phyloP scores from a whole-genome alignment of 2,113 vertebrate genomes.

The Tetrao urogallus region DNA sequence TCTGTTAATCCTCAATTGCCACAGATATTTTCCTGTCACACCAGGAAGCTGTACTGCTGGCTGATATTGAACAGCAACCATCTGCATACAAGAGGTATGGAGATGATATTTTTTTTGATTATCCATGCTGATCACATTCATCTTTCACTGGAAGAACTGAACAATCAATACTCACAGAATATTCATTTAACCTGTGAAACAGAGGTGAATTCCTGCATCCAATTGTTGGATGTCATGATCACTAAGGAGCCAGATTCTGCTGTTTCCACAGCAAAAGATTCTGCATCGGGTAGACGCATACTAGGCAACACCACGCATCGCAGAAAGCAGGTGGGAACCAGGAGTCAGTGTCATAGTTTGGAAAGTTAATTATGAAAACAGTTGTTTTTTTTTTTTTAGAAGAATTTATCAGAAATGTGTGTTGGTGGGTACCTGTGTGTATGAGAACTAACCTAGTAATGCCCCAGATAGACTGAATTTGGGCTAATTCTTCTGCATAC shows the following conservation, averaged over 20 bases:
- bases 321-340: neutral
- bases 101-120: constrained; percentile 62
- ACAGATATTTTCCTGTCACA: constrained; percentile 49
- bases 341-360: neutral
- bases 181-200: constrained; percentile 60
- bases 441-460: neutral
- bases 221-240: constrained; percentile 48
- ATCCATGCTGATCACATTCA: constrained; percentile 51
- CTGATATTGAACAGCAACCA: constrained; percentile 29
- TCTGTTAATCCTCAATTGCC: constrained; percentile 51
- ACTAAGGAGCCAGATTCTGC: constrained; percentile 59
- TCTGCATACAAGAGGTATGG: constrained; percentile 31
- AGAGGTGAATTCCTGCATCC: constrained; percentile 63
- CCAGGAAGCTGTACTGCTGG: constrained; percentile 14
- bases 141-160: constrained; percentile 58
- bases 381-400: neutral
- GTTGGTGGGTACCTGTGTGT: neutral
- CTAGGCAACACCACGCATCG: neutral
- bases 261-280: constrained; percentile 35
- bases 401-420: neutral
- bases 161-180: constrained; percentile 60
- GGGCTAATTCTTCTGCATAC: neutral
- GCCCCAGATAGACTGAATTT: fast-evolving
- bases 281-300: constrained; percentile 9
- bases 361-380: neutral